Percentiles rank a stretch among this genome's conserved stretches.
Conservation (phyloP, 2,797 vertebrate species). For the Phataginus tetradactyla region DNA sequence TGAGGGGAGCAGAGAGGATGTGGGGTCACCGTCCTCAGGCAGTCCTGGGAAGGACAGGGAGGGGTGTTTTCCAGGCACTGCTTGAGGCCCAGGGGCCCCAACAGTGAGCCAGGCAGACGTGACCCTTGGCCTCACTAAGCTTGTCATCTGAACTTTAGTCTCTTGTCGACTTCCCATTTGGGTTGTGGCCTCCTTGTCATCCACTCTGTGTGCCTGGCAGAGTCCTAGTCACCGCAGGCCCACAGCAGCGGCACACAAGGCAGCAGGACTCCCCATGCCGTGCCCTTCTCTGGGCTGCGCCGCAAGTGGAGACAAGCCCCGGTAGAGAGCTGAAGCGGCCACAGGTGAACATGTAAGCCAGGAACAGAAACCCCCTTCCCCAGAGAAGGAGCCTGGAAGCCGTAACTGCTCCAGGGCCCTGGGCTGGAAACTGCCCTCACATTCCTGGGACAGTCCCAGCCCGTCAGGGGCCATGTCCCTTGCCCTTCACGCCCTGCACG, state of each 20-base stretch:
- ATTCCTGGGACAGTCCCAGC: background rate
- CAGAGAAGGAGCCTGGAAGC: background rate
- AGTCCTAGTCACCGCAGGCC: background rate
- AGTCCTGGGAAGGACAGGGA: no score
- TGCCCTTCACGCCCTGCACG: accelerated
- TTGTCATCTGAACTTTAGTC: background rate
- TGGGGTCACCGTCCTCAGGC: background rate
- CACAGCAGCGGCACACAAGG: background rate
- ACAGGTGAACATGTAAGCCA: background rate
- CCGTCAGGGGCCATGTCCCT: accelerated
- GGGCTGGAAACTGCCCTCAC: background rate
- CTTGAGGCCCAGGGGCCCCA: background rate
- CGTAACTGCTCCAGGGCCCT: background rate
- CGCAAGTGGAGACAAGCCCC: background rate
- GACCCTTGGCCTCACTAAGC: background rate
- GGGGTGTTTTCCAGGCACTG: background rate
- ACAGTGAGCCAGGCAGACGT: background rate
- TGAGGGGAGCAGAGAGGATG: background rate
- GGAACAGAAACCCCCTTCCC: background rate
- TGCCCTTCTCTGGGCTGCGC: background rate
- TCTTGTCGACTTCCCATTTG: background rate
- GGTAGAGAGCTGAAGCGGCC: background rate
- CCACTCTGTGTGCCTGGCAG: background rate
- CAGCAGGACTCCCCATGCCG: background rate
- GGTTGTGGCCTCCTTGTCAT: background rate